Evolutionary conservation across 1,140 invertebrate species (phyloP).

Genomic region (Drosophila setifemur): DNA sequence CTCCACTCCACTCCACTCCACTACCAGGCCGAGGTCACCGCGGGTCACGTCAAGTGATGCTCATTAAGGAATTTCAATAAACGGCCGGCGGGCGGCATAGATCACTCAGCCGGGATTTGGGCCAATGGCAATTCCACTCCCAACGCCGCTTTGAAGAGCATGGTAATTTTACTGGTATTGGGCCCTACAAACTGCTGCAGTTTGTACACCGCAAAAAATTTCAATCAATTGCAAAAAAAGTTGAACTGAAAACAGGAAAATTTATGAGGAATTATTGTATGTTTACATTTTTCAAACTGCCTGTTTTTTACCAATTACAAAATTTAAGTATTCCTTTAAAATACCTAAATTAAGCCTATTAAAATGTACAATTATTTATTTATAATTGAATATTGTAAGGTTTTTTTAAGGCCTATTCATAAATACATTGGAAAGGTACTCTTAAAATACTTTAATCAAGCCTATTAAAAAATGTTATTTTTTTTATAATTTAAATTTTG

Average conservation of each 20-base stretch:
- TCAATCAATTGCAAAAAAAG: neutral
- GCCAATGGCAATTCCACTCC: neutral
- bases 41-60: conserved; percentile 44
- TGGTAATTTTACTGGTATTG: conserved; percentile 34
- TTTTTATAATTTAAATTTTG: too few relatives aligned
- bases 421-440: too few relatives aligned
- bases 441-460: too few relatives aligned
- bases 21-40: conserved; percentile 1
- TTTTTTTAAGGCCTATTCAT: too few relatives aligned
- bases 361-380: too few relatives aligned
- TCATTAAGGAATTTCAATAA: conserved; percentile 81
- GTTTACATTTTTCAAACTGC: neutral
- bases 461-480: too few relatives aligned
- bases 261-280: too few relatives aligned
- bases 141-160: conserved; percentile 4
- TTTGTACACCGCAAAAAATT: neutral
- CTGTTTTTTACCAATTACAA: neutral
- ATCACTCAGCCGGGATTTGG: conserved; percentile 45
- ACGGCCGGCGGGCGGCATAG: conserved; percentile 57
- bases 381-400: too few relatives aligned
- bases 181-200: conserved; percentile 11
- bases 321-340: neutral
- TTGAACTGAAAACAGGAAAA: too few relatives aligned
- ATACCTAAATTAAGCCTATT: too few relatives aligned
- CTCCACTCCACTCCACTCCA: conserved; percentile 26